A percentile compares a stretch with the other conserved stretches of the same genome.
Conservation (phyloP, 2,113 vertebrate genomes). For the Nettapus auritus region DNA sequence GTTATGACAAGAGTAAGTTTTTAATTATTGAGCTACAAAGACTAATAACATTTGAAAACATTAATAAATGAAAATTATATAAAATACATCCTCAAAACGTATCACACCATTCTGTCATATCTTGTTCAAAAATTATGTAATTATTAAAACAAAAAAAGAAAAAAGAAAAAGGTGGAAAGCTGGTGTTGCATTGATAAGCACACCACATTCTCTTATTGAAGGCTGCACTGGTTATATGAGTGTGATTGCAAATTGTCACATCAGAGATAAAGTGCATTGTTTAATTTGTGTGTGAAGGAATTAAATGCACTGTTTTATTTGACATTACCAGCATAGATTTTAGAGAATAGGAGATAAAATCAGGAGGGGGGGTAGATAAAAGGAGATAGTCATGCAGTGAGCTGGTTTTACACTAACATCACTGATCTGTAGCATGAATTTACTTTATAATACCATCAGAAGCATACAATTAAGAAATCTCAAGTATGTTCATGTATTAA, state of each 20-base stretch:
- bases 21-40: slow-evolving; percentile 28
- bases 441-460: neutral
- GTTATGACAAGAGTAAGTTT: slow-evolving; percentile 8
- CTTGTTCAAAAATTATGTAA: slow-evolving; percentile 39
- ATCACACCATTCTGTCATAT: neutral
- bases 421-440: neutral
- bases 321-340: neutral
- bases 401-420: neutral
- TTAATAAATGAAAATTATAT: slow-evolving; percentile 25
- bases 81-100: neutral
- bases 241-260: neutral
- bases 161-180: neutral
- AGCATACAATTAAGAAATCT: neutral
- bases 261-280: neutral
- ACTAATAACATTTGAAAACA: slow-evolving; percentile 46
- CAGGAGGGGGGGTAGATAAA: neutral
- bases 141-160: neutral
- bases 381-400: neutral
- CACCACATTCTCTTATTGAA: neutral
- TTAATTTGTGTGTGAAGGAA: neutral
- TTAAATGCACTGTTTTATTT: neutral
- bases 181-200: neutral
- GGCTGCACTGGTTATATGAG: neutral
- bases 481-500: neutral
- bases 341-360: neutral